Evolutionary conservation across 2,113 vertebrate genomes (phyloP), one percentile per base, ranked within the genome.

Genomic region (Pampusana beccarii): DNA sequence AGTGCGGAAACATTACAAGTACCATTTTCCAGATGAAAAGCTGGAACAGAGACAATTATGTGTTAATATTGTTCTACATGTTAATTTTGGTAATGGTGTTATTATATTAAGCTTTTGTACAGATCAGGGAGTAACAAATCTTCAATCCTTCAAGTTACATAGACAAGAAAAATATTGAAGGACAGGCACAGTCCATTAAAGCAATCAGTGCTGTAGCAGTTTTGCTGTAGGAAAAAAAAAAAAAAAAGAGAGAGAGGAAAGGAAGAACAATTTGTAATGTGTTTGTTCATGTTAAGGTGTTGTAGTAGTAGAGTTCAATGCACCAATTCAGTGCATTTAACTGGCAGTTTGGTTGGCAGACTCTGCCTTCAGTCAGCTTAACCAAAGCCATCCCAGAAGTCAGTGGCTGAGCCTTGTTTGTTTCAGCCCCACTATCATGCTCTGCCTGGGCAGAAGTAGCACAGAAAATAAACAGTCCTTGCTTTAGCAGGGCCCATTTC

Each of bases 51-150:
- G 38, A 75, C 56, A 70, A 81, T 86, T 87, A 89, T 54, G 80
- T 86, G 46, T 91, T 92, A 92, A 95, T 74, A 88, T 74, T 74
- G 46, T 87, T 95, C 83, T 80, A 84, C 66, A 69, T 28, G 57
- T 82, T 72, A 54, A 79, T 97, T 92, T 96, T 78, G 8, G 5
- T 91, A 93, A 90, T 88, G 40, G 25, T 77, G 36, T 72, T 80
- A 80, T 88, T 94, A 88, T 92, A 80, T 93, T 80, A 88, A 79
- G 28, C 20, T 90, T 93, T 82, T 61, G 40, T 61, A 44, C 44
- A 93, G 46, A 82, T 73, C 79, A 86, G n/a, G 31, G 51, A 92
- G 44, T 65, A 90, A 82, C 20, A 77, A 90, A n/a, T 92, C 36
- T 83, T 77, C 82, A 50, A 77, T 86, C 54, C 34, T 92, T 66